Evolutionary conservation across 1,140 invertebrate species (phyloP).

Genomic region (Solenopsis fugax): DNA sequence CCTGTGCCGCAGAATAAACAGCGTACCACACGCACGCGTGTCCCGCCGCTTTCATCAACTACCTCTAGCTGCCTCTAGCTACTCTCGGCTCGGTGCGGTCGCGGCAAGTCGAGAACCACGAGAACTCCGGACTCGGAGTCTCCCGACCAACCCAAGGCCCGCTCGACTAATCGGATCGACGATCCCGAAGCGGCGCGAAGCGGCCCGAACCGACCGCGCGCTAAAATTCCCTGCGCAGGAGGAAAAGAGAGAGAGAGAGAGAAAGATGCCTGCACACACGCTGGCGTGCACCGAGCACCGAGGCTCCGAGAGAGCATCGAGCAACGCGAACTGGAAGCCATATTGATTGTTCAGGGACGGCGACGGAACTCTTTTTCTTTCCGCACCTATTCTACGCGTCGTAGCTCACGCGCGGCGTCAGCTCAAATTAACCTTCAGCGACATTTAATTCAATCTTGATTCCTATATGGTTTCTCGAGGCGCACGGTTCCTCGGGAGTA

Average conservation of each 20-base stretch:
- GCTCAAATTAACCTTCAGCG: constrained; percentile 5
- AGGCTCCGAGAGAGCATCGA: constrained; percentile 29
- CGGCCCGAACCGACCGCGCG: neutral
- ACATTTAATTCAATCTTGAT: neutral
- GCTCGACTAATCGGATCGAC: constrained; percentile 34
- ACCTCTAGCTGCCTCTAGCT: neutral
- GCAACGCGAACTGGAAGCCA: constrained; percentile 79
- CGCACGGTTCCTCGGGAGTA: neutral
- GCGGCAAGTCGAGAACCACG: neutral
- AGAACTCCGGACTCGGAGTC: too few species aligned
- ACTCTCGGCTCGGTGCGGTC: neutral
- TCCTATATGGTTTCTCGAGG: neutral
- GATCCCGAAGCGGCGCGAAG: neutral
- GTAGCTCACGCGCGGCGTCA: neutral
- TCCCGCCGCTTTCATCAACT: neutral
- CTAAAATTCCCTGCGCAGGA: constrained; percentile 4
- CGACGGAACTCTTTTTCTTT: constrained; percentile 75
- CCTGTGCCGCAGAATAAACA: too few species aligned
- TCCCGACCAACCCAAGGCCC: neutral
- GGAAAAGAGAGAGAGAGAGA: constrained; percentile 8
- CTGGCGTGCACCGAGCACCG: constrained; percentile 68
- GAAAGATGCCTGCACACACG: constrained; percentile 42
- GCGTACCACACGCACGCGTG: neutral
- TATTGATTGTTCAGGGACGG: constrained; percentile 84
- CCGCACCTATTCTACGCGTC: constrained; percentile 36